Conservation (phyloP, 2,888 invertebrate species). For the Leuctra nigra region DNA sequence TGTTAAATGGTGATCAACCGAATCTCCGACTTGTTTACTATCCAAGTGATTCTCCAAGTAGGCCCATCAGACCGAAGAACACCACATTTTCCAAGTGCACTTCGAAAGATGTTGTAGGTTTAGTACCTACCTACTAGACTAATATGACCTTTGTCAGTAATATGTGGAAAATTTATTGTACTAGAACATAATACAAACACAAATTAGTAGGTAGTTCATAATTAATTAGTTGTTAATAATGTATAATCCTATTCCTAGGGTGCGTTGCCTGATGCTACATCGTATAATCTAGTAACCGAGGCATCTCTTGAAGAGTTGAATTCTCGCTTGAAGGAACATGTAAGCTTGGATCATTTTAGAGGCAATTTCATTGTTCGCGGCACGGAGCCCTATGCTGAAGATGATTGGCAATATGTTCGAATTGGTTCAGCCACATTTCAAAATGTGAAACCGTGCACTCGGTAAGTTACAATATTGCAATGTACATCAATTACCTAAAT, state of each 20-base stretch:
- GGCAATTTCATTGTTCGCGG: slow-evolving; percentile 38
- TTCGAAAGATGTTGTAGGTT: neutral
- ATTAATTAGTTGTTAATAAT: too few species aligned
- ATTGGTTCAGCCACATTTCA: slow-evolving; percentile 36
- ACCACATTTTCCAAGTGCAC: slow-evolving; percentile 1
- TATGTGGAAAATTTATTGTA: too few species aligned
- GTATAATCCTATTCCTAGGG: too few species aligned
- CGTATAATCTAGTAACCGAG: slow-evolving; percentile 36
- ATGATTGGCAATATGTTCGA: slow-evolving; percentile 36
- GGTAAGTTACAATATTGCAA: too few species aligned
- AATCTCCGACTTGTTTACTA: neutral
- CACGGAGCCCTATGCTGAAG: slow-evolving; percentile 33
- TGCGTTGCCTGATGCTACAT: slow-evolving; percentile 34
- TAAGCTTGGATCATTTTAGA: slow-evolving; percentile 36
- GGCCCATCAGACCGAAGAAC: neutral
- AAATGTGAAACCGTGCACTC: slow-evolving; percentile 36
- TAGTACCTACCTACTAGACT: too few species aligned
- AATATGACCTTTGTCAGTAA: too few species aligned
- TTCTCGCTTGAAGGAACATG: slow-evolving; percentile 31
- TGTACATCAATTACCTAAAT: too few species aligned
- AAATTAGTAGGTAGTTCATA: too few species aligned
- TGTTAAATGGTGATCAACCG: slow-evolving; percentile 1
- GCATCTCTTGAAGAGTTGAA: slow-evolving; percentile 37
- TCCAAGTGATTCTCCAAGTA: neutral
- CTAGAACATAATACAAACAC: too few species aligned